Evolutionary conservation across 1,140 invertebrate species (phyloP).

Genomic region (Cydia fagiglandana): DNA sequence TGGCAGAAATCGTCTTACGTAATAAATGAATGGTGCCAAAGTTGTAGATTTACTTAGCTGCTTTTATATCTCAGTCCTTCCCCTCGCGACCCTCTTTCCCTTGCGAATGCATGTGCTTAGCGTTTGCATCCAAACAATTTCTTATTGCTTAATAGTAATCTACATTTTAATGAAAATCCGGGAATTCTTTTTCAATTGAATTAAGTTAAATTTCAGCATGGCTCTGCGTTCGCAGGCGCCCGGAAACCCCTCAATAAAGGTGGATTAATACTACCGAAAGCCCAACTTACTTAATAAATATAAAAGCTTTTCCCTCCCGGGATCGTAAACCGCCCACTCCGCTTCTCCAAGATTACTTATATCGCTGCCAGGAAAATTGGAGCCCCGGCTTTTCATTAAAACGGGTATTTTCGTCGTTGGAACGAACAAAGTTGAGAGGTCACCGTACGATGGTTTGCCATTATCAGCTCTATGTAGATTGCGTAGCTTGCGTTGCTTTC

Average conservation of each 20-base stretch:
- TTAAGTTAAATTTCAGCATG: slow-evolving; percentile 22
- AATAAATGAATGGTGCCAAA: no score
- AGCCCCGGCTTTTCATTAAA: slow-evolving; percentile 64
- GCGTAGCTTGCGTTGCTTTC: slow-evolving; percentile 71
- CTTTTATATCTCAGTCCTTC: background rate
- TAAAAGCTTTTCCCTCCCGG: slow-evolving; percentile 76
- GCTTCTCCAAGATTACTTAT: slow-evolving; percentile 75
- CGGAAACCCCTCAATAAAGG: slow-evolving; percentile 69
- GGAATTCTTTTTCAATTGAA: slow-evolving; percentile 10
- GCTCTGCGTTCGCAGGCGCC: slow-evolving; percentile 48
- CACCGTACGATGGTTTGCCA: slow-evolving; percentile 58
- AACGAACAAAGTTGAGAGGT: slow-evolving; percentile 47
- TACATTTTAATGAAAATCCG: background rate
- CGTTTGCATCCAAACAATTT: background rate
- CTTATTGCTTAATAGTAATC: background rate
- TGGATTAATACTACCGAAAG: slow-evolving; percentile 77
- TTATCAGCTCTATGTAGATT: slow-evolving; percentile 78
- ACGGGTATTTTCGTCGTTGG: slow-evolving; percentile 36
- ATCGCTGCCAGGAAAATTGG: slow-evolving; percentile 59
- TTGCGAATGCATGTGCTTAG: background rate
- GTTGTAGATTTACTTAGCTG: background rate
- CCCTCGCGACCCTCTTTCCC: background rate
- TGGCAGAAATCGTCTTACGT: no score
- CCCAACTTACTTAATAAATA: slow-evolving; percentile 79
- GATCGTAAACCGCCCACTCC: slow-evolving; percentile 75